A percentile compares a stretch with the other conserved stretches of the same genome.
These are phyloP conservation scores for Platyscapa corneri DNA, from an alignment of 1,140 invertebrate genomes.

Conservation along the genomic window DNA sequence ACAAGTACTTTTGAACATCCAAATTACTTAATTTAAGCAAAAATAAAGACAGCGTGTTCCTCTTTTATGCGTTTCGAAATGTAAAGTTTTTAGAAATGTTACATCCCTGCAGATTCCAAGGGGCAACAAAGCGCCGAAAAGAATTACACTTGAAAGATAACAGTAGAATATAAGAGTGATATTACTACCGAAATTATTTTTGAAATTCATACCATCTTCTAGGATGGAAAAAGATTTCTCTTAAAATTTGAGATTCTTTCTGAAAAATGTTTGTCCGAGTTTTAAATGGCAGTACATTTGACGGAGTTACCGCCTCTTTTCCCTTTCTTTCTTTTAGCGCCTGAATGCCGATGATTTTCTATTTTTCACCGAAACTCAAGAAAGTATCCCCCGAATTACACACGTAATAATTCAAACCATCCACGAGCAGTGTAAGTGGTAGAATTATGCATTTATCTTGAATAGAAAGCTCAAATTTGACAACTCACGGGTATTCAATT, in stretches of 20 bases:
- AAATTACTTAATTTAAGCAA: slow-evolving; percentile 9
- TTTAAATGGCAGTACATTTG: background rate
- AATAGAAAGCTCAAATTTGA: slow-evolving; percentile 24
- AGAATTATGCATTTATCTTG: slow-evolving; percentile 19
- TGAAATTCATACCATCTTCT: background rate
- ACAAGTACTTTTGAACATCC: background rate
- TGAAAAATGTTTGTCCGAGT: background rate
- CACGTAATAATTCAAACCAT: background rate
- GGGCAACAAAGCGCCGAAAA: background rate
- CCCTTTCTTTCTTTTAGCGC: background rate
- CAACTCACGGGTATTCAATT: slow-evolving; percentile 7
- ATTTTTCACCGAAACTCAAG: background rate
- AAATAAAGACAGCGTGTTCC: background rate
- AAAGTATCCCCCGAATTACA: background rate
- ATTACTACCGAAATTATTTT: background rate
- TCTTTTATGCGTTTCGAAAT: background rate
- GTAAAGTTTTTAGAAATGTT: background rate
- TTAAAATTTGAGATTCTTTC: no score
- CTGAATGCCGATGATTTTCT: background rate
- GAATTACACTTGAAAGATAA: background rate
- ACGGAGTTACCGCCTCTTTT: background rate
- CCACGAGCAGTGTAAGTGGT: background rate
- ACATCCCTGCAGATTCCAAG: no score
- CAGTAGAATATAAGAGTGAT: background rate
- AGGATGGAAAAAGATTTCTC: background rate